Percentiles rank a stretch among this genome's conserved stretches.
phyloP scores from a whole-genome alignment of 2,888 invertebrate species.

The Philopedon plagiatum region DNA sequence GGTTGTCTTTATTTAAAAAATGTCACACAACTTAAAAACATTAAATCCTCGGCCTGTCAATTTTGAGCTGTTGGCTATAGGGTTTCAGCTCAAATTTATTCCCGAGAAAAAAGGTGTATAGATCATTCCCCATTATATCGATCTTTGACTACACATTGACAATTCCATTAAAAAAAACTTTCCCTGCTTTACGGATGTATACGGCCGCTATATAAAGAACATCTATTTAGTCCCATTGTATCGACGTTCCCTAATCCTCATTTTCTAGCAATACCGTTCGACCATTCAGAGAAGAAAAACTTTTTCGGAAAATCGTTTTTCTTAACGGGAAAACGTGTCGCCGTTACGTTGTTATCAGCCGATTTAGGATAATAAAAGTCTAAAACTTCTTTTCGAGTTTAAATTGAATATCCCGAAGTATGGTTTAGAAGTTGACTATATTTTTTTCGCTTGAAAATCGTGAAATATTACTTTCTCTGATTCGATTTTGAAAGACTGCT shows the following conservation, averaged over 20 bases:
- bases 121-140: too few species aligned
- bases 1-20: too few species aligned
- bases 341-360: constrained; percentile 39
- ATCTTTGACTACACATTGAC: too few species aligned
- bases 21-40: too few species aligned
- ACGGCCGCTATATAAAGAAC: constrained; percentile 21
- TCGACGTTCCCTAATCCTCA: constrained; percentile 30
- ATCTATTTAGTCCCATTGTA: constrained; percentile 37
- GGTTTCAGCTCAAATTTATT: too few species aligned
- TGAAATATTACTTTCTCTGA: constrained; percentile 13
- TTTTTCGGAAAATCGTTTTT: constrained; percentile 44
- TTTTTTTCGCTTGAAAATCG: constrained; percentile 8
- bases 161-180: constrained; percentile 19
- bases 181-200: background rate
- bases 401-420: constrained; percentile 35
- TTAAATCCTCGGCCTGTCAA: too few species aligned
- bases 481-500: background rate
- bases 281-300: constrained; percentile 29
- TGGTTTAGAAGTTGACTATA: constrained; percentile 28
- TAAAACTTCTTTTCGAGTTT: constrained; percentile 38
- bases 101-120: too few species aligned
- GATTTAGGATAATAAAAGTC: constrained; percentile 42
- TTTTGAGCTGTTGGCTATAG: too few species aligned
- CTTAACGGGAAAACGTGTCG: constrained; percentile 37
- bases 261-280: constrained; percentile 11